These are phyloP conservation scores for Bucco capensis DNA, from an alignment of 2,113 vertebrate species.

Conservation along the genomic window DNA sequence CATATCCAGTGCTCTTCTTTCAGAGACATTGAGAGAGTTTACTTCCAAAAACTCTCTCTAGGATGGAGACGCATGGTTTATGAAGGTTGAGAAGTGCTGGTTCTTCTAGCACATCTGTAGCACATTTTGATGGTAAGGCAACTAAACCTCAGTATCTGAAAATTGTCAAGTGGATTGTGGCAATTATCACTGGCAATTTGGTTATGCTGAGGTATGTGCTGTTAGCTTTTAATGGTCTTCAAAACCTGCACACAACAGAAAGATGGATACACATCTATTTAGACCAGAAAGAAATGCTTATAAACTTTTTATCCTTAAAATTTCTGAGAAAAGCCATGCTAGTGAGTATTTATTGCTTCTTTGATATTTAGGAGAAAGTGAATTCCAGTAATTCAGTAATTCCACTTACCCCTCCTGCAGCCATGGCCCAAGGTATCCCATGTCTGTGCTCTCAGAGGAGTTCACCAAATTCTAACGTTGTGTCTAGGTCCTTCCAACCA, in stretches of 20 bases:
- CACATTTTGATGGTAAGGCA: not conserved
- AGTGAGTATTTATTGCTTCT: not conserved
- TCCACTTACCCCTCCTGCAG: not conserved
- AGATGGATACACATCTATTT: not conserved
- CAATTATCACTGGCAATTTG: not conserved
- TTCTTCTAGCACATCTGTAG: not conserved
- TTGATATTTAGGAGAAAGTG: not conserved
- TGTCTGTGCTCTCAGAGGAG: not conserved
- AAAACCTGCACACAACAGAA: not conserved
- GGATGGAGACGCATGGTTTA: not conserved
- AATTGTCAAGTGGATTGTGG: not conserved
- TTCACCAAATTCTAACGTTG: not conserved
- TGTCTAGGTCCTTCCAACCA: not conserved
- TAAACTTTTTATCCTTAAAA: not conserved
- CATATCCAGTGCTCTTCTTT: not conserved
- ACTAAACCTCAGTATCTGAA: not conserved
- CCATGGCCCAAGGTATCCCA: not conserved
- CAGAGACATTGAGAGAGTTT: not conserved
- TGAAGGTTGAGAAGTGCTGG: not conserved
- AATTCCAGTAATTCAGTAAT: not conserved
- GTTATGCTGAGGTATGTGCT: not conserved
- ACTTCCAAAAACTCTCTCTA: constrained; percentile 5
- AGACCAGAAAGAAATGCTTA: not conserved
- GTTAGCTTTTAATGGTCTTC: not conserved
- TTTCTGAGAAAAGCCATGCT: not conserved